These are phyloP conservation scores for Osmerus eperlanus DNA, from an alignment of 2,113 vertebrate species.

Conservation along the genomic window DNA sequence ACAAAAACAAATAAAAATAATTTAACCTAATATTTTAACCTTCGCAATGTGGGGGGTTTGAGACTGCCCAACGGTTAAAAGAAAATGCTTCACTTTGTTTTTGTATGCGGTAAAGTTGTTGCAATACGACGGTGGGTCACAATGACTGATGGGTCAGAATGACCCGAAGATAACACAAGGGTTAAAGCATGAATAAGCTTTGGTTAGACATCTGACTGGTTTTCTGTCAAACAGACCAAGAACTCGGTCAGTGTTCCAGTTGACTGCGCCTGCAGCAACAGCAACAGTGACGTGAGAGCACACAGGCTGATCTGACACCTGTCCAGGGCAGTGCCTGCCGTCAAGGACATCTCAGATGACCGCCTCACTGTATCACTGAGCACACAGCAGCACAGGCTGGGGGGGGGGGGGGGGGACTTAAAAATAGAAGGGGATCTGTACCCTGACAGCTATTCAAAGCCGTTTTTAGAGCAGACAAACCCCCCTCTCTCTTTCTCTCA, in stretches of 20 bases:
- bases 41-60: neutral
- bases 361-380: constrained; percentile 52
- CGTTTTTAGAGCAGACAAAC: constrained; percentile 20
- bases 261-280: constrained; percentile 8
- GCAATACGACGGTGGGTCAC: too few relatives aligned
- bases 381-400: constrained; percentile 24
- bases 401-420: constrained; percentile 34
- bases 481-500: constrained; percentile 23
- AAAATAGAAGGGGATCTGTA: constrained; percentile 56
- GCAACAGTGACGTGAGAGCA: constrained; percentile 4
- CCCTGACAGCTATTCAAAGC: constrained; percentile 57
- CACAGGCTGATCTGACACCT: constrained; percentile 55
- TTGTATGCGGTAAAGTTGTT: too few relatives aligned
- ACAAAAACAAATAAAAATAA: too few relatives aligned
- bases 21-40: too few relatives aligned
- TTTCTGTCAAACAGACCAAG: constrained; percentile 24
- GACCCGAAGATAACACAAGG: too few relatives aligned
- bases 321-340: constrained; percentile 52
- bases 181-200: constrained; percentile 15
- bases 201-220: constrained; percentile 10
- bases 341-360: constrained; percentile 68
- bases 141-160: too few relatives aligned
- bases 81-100: too few relatives aligned
- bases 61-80: too few relatives aligned
- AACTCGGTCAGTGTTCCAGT: neutral